Evolutionary conservation across 1,140 invertebrate species (phyloP).

Genomic region (Nautilus pompilius): DNA sequence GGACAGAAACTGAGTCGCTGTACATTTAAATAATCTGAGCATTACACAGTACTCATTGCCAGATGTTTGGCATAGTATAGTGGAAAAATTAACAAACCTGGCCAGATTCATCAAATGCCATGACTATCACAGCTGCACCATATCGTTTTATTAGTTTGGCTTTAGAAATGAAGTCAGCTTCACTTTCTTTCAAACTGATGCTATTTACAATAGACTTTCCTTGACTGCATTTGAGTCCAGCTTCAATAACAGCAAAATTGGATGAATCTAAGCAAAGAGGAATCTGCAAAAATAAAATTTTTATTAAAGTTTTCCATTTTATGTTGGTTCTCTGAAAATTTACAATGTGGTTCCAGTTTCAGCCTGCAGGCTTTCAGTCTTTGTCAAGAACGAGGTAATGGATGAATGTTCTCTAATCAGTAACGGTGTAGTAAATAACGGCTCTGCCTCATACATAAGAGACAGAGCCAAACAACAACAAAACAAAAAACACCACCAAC

Average conservation of each 20-base stretch:
- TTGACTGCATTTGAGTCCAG: conserved; percentile 64
- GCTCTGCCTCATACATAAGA: too few relatives aligned
- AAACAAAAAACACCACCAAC: too few relatives aligned
- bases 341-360: too few relatives aligned
- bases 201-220: conserved; percentile 66
- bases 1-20: too few relatives aligned
- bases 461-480: too few relatives aligned
- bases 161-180: conserved; percentile 61
- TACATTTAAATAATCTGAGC: too few relatives aligned
- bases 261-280: conserved; percentile 66
- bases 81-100: conserved; percentile 47
- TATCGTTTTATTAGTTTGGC: conserved; percentile 57
- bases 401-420: too few relatives aligned
- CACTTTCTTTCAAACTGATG: conserved; percentile 65
- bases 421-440: too few relatives aligned
- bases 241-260: conserved; percentile 62
- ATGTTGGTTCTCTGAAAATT: too few relatives aligned
- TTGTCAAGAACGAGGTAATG: too few relatives aligned
- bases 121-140: conserved; percentile 64
- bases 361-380: too few relatives aligned
- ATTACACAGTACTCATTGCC: background rate
- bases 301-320: too few relatives aligned
- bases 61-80: background rate
- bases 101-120: conserved; percentile 59
- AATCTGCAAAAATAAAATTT: conserved; percentile 49